Evolutionary conservation across 2,888 invertebrate species (phyloP).

Genomic region (Nephrotoma guestfalica): DNA sequence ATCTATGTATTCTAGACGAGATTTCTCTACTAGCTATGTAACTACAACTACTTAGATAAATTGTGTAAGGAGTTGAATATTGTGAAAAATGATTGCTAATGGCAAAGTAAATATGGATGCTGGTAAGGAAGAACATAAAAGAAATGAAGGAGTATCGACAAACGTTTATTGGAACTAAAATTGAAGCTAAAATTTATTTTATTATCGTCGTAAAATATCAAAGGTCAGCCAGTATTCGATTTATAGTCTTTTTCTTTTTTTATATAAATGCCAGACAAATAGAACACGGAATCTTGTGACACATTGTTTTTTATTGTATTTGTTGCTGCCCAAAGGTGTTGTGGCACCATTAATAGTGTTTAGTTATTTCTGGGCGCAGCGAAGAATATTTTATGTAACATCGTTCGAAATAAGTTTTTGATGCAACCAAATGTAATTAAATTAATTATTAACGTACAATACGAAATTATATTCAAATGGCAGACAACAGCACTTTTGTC

Average conservation of each 20-base stretch:
- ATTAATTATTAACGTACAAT: no score
- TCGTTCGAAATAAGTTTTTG: no score
- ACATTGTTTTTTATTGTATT: no score
- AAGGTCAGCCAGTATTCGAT: neutral
- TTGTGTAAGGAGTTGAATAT: neutral
- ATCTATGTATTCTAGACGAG: neutral
- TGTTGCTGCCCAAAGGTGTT: no score
- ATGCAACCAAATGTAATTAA: no score
- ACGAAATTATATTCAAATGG: no score
- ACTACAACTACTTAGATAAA: neutral
- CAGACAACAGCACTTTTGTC: no score
- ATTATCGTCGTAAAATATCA: neutral
- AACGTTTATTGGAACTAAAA: neutral
- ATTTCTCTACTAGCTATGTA: neutral
- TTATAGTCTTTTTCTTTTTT: neutral
- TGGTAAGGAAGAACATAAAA: neutral
- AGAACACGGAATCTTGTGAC: neutral
- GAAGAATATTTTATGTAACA: no score
- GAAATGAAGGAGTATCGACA: neutral
- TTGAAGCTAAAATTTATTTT: neutral
- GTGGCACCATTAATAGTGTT: no score
- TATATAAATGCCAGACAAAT: neutral
- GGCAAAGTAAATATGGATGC: no score
- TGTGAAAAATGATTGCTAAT: neutral
- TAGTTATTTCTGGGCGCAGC: no score